Base-by-base conservation (phyloP, 2,113 vertebrate genomes). In the Cinclus cinclus region DNA sequence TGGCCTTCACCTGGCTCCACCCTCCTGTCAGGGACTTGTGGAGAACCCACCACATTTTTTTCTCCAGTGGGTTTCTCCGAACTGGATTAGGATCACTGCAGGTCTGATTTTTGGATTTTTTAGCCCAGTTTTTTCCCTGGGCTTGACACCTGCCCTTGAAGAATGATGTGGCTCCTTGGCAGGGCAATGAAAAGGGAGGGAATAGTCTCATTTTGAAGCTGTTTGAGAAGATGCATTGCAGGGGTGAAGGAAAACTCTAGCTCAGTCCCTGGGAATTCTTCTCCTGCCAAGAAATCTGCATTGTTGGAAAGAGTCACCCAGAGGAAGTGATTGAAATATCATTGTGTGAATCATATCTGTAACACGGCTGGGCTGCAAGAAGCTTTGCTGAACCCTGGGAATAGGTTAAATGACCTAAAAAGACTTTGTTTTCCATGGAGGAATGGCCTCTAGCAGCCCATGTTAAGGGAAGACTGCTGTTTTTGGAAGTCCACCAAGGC, bases 251-350 rank as follows among this genome's bases (percentile, higher is more conserved):
- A 94, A 92, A 65, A 50, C 71, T 79, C 82, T 78, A 56, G 20
- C 68, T 74, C 39, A 20, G 60, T 83, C 68, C 86, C 85, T 97
- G 95, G 90, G 85, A 95, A 97, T 93, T 90, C 85, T 95, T 81
- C 50, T 83, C 23, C 79, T 81, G 92, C 85, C 93, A 94, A 95
- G 64, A 95, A 95, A 92, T 83, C 46, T 1, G 18, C 59, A 93
- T 91, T 94, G 93, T 93, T 96, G 82, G 95, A 92, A 95, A 87
- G 91, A 86, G 75, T 78, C 24, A 95, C 85, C 90, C 93, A 95
- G 76, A 95, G 96, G 94, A 95, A 95, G 84, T 70, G 95, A 87
- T 96, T 94, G 96, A 96, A 96, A 96, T 94, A 94, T 94, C 59
- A 35, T 92, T 37, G 10, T 96, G 95, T 90, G 83, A 90, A 95